A percentile compares a stretch with the other conserved stretches of the same genome.
phyloP scores from a whole-genome alignment of 2,888 invertebrate species.

The Gasteruption jaculator region DNA sequence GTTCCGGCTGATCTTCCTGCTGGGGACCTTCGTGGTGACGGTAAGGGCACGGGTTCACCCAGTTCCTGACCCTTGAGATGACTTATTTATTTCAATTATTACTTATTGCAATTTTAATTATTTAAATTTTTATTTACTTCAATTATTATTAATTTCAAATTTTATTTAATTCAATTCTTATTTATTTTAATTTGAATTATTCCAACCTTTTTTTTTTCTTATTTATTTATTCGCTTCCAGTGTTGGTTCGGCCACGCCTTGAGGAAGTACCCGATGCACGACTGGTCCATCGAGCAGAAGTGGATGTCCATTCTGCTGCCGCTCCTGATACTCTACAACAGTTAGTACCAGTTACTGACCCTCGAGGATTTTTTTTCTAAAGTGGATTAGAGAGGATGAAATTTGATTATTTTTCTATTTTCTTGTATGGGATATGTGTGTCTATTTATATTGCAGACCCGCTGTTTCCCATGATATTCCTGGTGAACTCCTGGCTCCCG shows the following conservation, averaged over 20 bases:
- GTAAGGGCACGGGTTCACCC: constrained; percentile 57
- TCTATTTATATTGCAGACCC: constrained; percentile 68
- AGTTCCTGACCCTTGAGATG: no score
- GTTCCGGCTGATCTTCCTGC: constrained; percentile 90
- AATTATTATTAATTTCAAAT: neutral
- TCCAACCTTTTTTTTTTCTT: no score
- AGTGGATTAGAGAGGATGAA: no score
- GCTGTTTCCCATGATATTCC: constrained; percentile 84
- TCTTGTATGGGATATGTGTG: constrained; percentile 1
- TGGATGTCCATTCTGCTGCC: constrained; percentile 90
- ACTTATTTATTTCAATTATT: no score
- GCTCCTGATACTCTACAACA: constrained; percentile 83
- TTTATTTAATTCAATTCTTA: neutral
- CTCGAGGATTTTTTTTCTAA: constrained; percentile 6
- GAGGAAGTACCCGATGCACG: constrained; percentile 79
- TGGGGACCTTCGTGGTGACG: constrained; percentile 79
- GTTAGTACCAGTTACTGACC: no score
- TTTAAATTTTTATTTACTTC: constrained; percentile 1
- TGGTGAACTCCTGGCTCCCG: constrained; percentile 84
- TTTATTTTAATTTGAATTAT: neutral
- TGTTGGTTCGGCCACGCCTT: constrained; percentile 90
- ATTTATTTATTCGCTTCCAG: constrained; percentile 61
- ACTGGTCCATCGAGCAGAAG: constrained; percentile 98
- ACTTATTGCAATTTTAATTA: no score
- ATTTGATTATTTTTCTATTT: constrained; percentile 4